Evolutionary conservation across 2,113 vertebrate genomes (phyloP).

Genomic region (Embiotoca jacksoni): DNA sequence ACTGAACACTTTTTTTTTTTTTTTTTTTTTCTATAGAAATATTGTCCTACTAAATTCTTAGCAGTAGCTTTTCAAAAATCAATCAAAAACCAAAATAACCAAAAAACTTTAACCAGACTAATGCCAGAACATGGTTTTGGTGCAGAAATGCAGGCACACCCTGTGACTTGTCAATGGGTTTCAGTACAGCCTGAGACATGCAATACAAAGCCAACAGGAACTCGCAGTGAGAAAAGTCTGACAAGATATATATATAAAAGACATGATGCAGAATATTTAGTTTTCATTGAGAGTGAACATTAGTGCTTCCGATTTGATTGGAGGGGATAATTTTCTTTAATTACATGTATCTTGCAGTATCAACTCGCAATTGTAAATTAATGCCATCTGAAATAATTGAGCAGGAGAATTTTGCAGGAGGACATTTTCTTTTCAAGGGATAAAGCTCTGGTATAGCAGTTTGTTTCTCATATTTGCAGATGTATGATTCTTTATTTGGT

Average conservation of each 20-base stretch:
- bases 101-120: neutral
- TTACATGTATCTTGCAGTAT: conserved; percentile 59
- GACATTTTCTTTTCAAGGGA: conserved; percentile 12
- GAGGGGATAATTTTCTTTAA: conserved; percentile 57
- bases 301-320: neutral
- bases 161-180: conserved; percentile 29
- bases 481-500: conserved; percentile 51
- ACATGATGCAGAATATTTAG: neutral
- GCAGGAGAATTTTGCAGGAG: neutral
- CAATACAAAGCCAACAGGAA: conserved; percentile 24
- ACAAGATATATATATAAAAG: neutral
- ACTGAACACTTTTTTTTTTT: neutral
- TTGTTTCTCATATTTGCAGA: conserved; percentile 31
- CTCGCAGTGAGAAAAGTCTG: conserved; percentile 16
- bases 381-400: conserved; percentile 44
- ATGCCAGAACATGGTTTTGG: conserved; percentile 1
- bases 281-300: neutral
- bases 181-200: conserved; percentile 23
- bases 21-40: neutral
- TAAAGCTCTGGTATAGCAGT: conserved; percentile 31
- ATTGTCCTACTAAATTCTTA: neutral
- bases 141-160: conserved; percentile 30
- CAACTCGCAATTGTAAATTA: conserved; percentile 63
- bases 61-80: neutral
- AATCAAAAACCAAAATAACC: neutral